phyloP scores from a whole-genome alignment of 2,113 vertebrate species.

The Notechis scutatus region DNA sequence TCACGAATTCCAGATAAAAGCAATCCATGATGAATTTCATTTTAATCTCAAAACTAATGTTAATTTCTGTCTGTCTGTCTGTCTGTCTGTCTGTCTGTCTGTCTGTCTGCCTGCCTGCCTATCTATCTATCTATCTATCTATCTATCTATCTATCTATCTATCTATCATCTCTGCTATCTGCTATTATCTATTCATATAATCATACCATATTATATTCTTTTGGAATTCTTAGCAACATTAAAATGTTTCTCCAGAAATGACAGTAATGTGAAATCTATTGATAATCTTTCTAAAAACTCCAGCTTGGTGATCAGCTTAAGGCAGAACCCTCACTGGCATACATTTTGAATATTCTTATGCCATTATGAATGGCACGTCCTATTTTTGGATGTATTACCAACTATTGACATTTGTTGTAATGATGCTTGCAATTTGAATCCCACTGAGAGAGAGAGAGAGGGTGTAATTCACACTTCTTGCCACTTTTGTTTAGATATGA shows the following conservation, averaged over 20 bases:
- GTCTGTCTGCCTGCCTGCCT: fast-evolving
- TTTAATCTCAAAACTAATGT: neutral
- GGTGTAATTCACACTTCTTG: slow-evolving; percentile 7
- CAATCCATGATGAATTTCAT: neutral
- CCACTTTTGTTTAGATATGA: slow-evolving; percentile 18
- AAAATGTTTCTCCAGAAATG: neutral
- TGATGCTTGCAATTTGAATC: slow-evolving; percentile 4
- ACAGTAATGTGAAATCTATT: neutral
- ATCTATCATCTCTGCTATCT: neutral
- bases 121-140: no score
- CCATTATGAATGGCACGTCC: neutral
- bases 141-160: no score
- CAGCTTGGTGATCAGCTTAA: neutral
- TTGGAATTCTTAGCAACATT: neutral
- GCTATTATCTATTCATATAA: neutral
- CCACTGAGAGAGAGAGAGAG: neutral
- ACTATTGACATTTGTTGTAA: slow-evolving; percentile 5
- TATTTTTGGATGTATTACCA: neutral
- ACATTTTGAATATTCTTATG: neutral
- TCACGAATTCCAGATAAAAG: neutral
- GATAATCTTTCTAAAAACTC: neutral
- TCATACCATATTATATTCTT: neutral
- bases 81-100: no score
- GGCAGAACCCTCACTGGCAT: neutral
- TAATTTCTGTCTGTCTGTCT: neutral